Evolutionary conservation across 1,140 invertebrate genomes (phyloP), one percentile per base, ranked within the genome.

Genomic region (Sweltsa coloradensis): DNA sequence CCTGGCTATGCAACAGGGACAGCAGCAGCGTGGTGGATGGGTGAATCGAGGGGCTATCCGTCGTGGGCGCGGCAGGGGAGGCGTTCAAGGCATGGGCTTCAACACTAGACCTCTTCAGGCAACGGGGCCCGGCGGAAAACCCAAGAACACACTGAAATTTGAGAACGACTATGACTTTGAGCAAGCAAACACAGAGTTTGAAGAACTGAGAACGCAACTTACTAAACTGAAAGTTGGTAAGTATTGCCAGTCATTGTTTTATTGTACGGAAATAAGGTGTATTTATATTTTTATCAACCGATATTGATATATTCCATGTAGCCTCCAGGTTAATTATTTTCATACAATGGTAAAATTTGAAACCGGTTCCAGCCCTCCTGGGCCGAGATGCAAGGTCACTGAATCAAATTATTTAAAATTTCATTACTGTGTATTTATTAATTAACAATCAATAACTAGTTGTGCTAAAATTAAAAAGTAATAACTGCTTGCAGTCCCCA

Each of bases 91-190:
- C 59, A 63, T 51, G 34, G 46, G 14, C 39, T 49, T 41, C 24
- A 41, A 36, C 16, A 21, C 31, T 19, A 29, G 27, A 19, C 25
- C 16, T 19, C 52, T 52, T 52, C 52, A 51, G 53, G 51, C 55
- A 50, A 43, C 51, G 41, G 36, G 54, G 56, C 11, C 58, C 57
- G 22, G 34, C 45, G 53, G 54, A 39, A 65, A 70, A 47, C 59
- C 68, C 44, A 81, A 80, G 63, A 83, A 82, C 54, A 82, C 79
- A 3, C 72, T 94, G 34, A 94, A 93, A 60, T 97, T 97, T 66
- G 91, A 97, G 47, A 85, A 81, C 42, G 93, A 97, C 55, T 98
- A 91, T 65, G 94, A 99, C 69, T 98, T 99, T 68, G 95, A 98
- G 63, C 85, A 92, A 63, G 90, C 93, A 6, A 97, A 98, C 68